These are phyloP conservation scores for Motacilla alba DNA, from an alignment of 2,113 vertebrate species.

Conservation along the genomic window DNA sequence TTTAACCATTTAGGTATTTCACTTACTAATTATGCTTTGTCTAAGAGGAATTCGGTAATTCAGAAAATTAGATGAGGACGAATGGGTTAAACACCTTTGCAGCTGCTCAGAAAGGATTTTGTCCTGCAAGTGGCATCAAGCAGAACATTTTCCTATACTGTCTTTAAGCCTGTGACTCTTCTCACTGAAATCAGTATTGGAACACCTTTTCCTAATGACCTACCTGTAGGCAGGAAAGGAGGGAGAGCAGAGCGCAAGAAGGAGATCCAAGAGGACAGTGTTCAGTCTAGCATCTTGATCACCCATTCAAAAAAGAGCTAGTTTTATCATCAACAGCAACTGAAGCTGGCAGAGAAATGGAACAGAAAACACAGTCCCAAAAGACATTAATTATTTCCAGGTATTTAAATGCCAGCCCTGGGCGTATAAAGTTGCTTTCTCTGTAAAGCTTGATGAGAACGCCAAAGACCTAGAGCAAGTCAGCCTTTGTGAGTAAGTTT, in stretches of 20 bases:
- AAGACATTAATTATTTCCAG: neutral
- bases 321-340: neutral
- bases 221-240: neutral
- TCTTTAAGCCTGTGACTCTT: neutral
- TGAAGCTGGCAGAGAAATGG: neutral
- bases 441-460: neutral
- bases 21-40: neutral
- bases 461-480: neutral
- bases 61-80: neutral
- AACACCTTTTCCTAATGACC: neutral
- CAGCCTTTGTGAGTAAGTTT: neutral
- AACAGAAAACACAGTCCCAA: neutral
- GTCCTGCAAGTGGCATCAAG: neutral
- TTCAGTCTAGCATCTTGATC: neutral
- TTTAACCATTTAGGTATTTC: neutral
- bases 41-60: neutral
- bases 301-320: neutral
- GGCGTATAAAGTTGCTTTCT: neutral
- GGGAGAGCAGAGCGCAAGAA: neutral
- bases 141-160: neutral
- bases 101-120: neutral
- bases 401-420: neutral
- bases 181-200: neutral
- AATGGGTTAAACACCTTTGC: neutral
- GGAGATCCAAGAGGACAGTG: neutral